These are phyloP conservation scores for Lycaon pictus DNA, from an alignment of 2,113 vertebrate species.

Conservation along the genomic window DNA sequence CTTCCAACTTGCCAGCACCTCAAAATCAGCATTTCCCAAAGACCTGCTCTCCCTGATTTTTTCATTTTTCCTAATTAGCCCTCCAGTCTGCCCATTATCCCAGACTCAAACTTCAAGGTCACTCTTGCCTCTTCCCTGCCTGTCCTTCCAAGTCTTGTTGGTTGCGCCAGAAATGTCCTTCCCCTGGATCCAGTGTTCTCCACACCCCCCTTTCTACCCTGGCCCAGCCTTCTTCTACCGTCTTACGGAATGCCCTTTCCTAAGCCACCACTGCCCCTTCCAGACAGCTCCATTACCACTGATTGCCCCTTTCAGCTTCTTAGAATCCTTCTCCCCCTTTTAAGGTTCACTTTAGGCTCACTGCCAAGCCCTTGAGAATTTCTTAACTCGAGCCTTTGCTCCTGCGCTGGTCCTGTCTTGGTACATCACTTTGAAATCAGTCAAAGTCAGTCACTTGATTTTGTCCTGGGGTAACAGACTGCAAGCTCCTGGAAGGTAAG, in stretches of 20 bases:
- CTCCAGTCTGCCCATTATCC: neutral
- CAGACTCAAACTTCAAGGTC: neutral
- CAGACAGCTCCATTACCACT: no score
- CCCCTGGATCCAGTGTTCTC: neutral
- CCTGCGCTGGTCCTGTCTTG: neutral
- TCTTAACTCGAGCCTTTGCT: neutral
- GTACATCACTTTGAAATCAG: neutral
- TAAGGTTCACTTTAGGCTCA: neutral
- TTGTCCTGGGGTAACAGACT: neutral
- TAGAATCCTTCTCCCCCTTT: neutral
- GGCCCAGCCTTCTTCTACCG: neutral
- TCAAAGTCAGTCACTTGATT: neutral
- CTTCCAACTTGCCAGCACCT: neutral
- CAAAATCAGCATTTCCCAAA: neutral
- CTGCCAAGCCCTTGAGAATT: neutral
- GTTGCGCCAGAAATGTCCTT: neutral
- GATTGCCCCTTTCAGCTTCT: neutral
- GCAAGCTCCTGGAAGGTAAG: neutral
- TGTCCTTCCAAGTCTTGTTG: neutral
- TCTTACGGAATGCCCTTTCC: neutral
- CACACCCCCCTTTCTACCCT: neutral
- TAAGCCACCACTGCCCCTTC: no score
- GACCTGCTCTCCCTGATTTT: neutral
- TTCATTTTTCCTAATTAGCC: neutral
- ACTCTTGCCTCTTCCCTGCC: neutral